phyloP scores from a whole-genome alignment of 2,113 vertebrate species.

The Misgurnus anguillicaudatus region DNA sequence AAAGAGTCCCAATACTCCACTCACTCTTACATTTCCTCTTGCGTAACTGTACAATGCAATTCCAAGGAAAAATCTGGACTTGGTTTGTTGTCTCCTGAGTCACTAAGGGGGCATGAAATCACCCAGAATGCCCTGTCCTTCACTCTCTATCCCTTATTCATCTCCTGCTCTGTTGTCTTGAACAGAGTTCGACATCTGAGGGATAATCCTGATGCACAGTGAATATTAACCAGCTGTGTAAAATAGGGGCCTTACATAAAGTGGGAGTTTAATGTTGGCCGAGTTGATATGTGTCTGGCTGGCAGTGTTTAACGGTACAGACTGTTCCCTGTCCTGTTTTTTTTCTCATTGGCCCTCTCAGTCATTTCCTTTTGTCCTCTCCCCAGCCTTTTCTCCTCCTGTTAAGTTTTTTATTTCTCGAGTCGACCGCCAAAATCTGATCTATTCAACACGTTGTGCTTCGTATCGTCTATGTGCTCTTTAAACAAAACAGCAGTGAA shows the following conservation, averaged over 20 bases:
- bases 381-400: constrained; percentile 44
- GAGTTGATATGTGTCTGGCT: constrained; percentile 63
- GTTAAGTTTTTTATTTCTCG: constrained; percentile 43
- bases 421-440: constrained; percentile 46
- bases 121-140: constrained; percentile 33
- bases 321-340: constrained; percentile 64
- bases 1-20: constrained; percentile 7
- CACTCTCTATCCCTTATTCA: constrained; percentile 25
- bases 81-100: constrained; percentile 32
- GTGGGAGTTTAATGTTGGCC: constrained; percentile 58
- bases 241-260: constrained; percentile 51
- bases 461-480: constrained; percentile 25
- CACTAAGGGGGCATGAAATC: constrained; percentile 33
- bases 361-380: constrained; percentile 53
- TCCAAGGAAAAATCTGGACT: constrained; percentile 30
- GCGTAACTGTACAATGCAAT: background rate
- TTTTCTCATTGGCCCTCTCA: constrained; percentile 46
- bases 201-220: constrained; percentile 48
- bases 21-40: constrained; percentile 27
- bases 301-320: constrained; percentile 68
- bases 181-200: constrained; percentile 27
- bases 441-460: constrained; percentile 51
- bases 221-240: constrained; percentile 58
- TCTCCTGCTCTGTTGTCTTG: constrained; percentile 11
- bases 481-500: constrained; percentile 35